A percentile compares a stretch with the other conserved stretches of the same genome.
Conservation (phyloP, 2,797 vertebrate genomes). For the Caiman crocodilus region DNA sequence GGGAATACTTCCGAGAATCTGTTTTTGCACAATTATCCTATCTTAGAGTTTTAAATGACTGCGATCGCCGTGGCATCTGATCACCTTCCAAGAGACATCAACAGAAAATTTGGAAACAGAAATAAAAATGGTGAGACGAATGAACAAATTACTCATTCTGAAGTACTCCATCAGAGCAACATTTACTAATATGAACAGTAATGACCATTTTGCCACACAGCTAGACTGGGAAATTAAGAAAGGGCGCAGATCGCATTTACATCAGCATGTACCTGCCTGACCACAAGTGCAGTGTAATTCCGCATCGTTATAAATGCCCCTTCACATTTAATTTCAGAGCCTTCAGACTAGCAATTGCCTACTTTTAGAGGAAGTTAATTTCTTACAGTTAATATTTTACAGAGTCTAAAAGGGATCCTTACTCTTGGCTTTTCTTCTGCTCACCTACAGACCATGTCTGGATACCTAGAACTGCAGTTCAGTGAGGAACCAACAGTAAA, state of each 20-base stretch:
- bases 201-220: not conserved
- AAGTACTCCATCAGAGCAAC: slow-evolving; percentile 19
- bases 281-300: not conserved
- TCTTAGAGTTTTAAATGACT: no score
- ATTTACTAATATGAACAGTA: not conserved
- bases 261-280: fast-evolving
- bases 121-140: slow-evolving; percentile 52
- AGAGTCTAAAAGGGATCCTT: not conserved
- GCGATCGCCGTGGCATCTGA: not conserved
- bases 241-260: not conserved
- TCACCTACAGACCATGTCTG: not conserved
- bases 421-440: not conserved
- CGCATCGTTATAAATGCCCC: not conserved
- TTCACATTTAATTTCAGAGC: not conserved
- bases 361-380: not conserved
- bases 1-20: no score
- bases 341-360: not conserved
- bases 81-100: slow-evolving; percentile 44
- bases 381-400: not conserved
- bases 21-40: no score
- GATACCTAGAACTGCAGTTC: not conserved
- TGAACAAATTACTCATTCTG: not conserved
- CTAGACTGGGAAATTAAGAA: not conserved
- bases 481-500: fast-evolving
- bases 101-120: slow-evolving; percentile 35